Evolutionary conservation across 2,797 vertebrate species (phyloP).

Genomic region (Etheostoma perlongum): DNA sequence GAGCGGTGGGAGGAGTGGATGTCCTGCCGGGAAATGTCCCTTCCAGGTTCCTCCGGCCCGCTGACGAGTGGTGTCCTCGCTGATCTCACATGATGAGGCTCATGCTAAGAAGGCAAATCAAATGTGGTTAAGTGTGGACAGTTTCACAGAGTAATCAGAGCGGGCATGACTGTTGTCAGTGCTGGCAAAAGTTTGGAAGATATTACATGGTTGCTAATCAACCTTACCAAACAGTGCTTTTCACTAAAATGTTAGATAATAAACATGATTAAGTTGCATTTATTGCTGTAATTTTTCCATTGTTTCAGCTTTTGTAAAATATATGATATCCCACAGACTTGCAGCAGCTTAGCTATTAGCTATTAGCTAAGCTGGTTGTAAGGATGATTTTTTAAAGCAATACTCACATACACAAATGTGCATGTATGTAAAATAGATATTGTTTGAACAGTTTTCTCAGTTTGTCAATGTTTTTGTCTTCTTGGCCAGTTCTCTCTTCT

Average conservation of each 20-base stretch:
- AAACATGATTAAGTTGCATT: slow-evolving; percentile 11
- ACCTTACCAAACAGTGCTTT: background rate
- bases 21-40: slow-evolving; percentile 85
- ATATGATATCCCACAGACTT: background rate
- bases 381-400: slow-evolving; percentile 1
- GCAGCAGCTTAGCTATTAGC: background rate
- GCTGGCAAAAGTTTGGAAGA: slow-evolving; percentile 20
- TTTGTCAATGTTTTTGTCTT: background rate
- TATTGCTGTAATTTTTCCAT: background rate
- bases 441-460: background rate
- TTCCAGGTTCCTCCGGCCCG: slow-evolving; percentile 76
- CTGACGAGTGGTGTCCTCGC: slow-evolving; percentile 78
- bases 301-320: slow-evolving; percentile 6
- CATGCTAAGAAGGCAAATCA: slow-evolving; percentile 79
- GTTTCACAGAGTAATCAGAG: slow-evolving; percentile 57
- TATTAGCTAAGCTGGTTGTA: background rate
- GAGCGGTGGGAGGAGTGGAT: slow-evolving; percentile 84
- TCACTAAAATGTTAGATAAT: slow-evolving; percentile 34
- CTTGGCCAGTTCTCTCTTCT: background rate
- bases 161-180: slow-evolving; percentile 26
- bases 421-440: background rate
- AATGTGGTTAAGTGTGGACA: slow-evolving; percentile 66
- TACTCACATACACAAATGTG: background rate
- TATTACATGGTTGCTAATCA: background rate
- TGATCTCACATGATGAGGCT: slow-evolving; percentile 74